Evolutionary conservation across 2,888 invertebrate species (phyloP), one percentile per base, ranked within the genome.

Genomic region (Anthophora plumipes): DNA sequence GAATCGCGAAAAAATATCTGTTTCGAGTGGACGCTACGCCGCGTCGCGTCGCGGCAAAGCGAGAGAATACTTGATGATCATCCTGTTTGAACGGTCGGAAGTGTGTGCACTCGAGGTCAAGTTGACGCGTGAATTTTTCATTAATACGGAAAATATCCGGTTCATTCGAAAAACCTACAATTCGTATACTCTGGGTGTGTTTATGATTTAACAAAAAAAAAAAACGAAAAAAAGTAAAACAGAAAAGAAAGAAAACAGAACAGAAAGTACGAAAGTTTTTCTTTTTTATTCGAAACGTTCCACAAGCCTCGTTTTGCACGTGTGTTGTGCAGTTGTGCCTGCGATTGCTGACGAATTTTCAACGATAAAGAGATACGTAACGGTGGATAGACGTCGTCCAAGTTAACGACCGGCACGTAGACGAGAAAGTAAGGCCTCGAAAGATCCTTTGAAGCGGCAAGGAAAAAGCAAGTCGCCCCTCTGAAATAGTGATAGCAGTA

Each of bases 401-500:
- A 39, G 37, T 69, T 37, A 57, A 37, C 57, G 57, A 57, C 14
- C 57, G 68, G 31, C 14, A 31, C 31, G 31, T 4, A 31, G 46
- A 0, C 5, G 31, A 20, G n/a, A 57, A 68, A 22, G 68, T 20
- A 63, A 57, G 57, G 43, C 31, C 31, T 31, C 12, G 1, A 12
- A 1, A 37, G 41, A 37, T 69, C 48, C 70, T 71, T 71, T 61
- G 71, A 67, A n/a, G 63, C 46, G 31, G 57, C 66, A 57, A 63
- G 46, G 57, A 77, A 72, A 60, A 67, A 70, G 25, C 25, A 14
- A 67, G 66, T 52, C 52, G 43, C 25, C 70, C 55, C 64, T 48
- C 52, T 48, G 74, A 72, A 75, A 78, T 69, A 72, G 69, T 50
- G 83, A 82, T 67, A 66, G 70, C 50, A 52, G 39, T 43, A 41